These are phyloP conservation scores for Aelia acuminata DNA, from an alignment of 2,888 invertebrate species.

Conservation along the genomic window DNA sequence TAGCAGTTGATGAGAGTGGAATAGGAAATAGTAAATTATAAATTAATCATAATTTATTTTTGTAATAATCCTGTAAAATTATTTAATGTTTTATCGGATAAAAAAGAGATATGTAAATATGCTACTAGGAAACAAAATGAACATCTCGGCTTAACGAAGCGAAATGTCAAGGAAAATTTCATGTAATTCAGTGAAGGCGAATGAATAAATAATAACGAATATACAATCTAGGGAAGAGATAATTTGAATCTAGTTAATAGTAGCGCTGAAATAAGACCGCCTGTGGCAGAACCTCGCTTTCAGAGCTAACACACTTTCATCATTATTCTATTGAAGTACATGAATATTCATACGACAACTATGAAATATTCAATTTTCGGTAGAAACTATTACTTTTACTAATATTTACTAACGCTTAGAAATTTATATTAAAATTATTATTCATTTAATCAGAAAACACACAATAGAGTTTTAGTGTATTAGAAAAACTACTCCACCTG, in stretches of 20 bases:
- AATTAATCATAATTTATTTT: too few relatives aligned
- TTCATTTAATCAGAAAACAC: too few relatives aligned
- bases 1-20: too few relatives aligned
- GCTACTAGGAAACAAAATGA: background rate
- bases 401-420: background rate
- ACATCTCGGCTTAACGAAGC: background rate
- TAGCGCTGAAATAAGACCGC: background rate
- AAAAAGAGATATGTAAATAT: background rate
- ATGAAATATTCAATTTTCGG: background rate
- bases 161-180: background rate
- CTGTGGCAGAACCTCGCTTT: background rate
- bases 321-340: background rate
- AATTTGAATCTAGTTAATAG: conserved; percentile 31
- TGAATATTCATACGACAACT: background rate
- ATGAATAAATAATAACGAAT: background rate
- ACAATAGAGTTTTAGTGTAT: too few relatives aligned
- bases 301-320: conserved; percentile 2
- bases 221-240: background rate
- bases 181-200: background rate
- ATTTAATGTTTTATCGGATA: background rate
- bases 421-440: too few relatives aligned
- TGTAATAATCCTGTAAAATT: background rate
- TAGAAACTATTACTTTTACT: background rate
- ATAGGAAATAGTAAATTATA: too few relatives aligned
- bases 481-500: too few relatives aligned